Base-by-base conservation (phyloP, 2,113 vertebrate species). In the Egretta garzetta region DNA sequence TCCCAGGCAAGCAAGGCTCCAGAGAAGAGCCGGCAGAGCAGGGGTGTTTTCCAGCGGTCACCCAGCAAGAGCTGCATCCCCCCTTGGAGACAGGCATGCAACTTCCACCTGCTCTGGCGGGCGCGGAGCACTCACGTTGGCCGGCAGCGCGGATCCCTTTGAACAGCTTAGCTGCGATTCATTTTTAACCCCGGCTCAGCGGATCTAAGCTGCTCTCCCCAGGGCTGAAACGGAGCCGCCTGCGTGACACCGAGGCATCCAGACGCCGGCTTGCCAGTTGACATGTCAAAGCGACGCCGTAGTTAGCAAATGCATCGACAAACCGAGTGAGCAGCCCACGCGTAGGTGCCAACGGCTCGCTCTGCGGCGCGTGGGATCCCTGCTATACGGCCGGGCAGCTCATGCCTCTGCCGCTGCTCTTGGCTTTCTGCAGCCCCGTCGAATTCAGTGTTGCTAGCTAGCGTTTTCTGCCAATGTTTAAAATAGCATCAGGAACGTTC, bases 401-500 rank as follows among this genome's bases (percentile, higher is more conserved):
- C 33, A 4, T 5, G 75, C 67, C 27, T 41, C 85, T 41, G 59
- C 12, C 19, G 41, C 92, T 28, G 90, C 80, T 82, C 67, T n/a
- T 41, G 63, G 80, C 49, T 89, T 32, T 52, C 28, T 19, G 93
- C 94, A 85, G 80, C 90, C 80, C 91, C 22, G 41, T 70, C 26
- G 1, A 47, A 62, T 67, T 79, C 55, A 1, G 81, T 45, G 91
- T 93, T 86, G 95, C 96, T 88, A 89, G 80, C 95, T 4, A 22
- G 90, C 55, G 12, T 84, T 91, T 97, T 93, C 80, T 95, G 93
- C 93, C 62, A 3, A 9, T 27, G 94, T 94, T 82, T 94, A 97
- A 96, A 97, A 97, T 96, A 97, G 95, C 87, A 96, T 86, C 94
- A 67, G 73, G 58, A 91, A 50, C 33, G n/a, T 62, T 90, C 95